Evolutionary conservation across 1,140 invertebrate genomes (phyloP).

Genomic region (Neodiprion virginianus): DNA sequence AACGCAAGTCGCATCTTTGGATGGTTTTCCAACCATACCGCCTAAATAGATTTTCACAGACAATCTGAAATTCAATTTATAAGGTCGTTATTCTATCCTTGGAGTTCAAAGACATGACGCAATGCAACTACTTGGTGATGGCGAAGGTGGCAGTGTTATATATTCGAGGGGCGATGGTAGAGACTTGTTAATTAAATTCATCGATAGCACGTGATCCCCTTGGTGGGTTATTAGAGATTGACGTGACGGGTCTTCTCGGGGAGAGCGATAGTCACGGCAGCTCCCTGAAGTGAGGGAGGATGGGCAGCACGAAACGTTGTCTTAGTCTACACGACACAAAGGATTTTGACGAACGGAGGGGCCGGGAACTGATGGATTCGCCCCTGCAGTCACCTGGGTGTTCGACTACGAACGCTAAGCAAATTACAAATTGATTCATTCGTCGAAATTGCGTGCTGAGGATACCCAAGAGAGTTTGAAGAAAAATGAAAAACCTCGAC

Average conservation of each 20-base stretch:
- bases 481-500: too few species aligned
- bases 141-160: not conserved
- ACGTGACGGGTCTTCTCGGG: constrained; percentile 4
- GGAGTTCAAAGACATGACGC: not conserved
- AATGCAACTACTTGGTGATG: not conserved
- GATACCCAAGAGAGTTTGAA: too few species aligned
- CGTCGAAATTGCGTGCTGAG: not conserved
- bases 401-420: not conserved
- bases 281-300: constrained; percentile 1
- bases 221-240: constrained; percentile 13
- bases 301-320: not conserved
- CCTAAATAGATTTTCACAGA: too few species aligned
- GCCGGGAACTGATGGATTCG: constrained; percentile 9
- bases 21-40: too few species aligned
- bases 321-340: constrained; percentile 8
- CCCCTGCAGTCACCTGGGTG: not conserved
- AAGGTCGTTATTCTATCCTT: not conserved
- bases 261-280: not conserved
- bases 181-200: constrained; percentile 14
- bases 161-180: constrained; percentile 9
- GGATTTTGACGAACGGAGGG: not conserved
- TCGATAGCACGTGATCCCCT: constrained; percentile 16
- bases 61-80: not conserved
- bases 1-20: too few species aligned
- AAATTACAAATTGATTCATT: not conserved